Evolutionary conservation across 2,113 vertebrate species (phyloP).

Genomic region (Labeo catla): DNA sequence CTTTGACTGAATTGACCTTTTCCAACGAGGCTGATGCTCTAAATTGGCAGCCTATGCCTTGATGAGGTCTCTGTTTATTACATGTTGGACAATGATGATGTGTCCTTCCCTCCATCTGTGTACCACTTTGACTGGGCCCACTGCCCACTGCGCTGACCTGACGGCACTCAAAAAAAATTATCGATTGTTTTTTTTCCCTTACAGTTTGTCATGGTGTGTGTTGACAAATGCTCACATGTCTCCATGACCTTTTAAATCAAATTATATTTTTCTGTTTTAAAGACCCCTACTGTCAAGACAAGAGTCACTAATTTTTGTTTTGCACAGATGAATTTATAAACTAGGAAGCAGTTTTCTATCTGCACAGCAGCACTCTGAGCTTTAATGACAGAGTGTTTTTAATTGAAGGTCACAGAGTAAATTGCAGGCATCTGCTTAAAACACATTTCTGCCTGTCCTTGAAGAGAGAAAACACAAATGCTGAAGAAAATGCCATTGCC

Average conservation of each 20-base stretch:
- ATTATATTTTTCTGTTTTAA: background rate
- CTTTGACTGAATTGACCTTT: background rate
- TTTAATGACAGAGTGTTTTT: slow-evolving; percentile 6
- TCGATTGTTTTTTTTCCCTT: background rate
- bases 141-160: background rate
- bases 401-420: slow-evolving; percentile 27
- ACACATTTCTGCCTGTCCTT: background rate
- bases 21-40: background rate
- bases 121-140: background rate
- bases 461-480: slow-evolving; percentile 4
- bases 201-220: background rate
- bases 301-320: background rate
- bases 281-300: background rate
- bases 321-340: background rate
- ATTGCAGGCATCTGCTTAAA: slow-evolving; percentile 13
- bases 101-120: background rate
- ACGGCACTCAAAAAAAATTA: background rate
- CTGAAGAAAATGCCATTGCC: background rate
- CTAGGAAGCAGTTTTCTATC: background rate
- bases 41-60: background rate
- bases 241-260: background rate
- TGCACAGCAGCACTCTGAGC: background rate
- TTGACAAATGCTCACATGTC: background rate
- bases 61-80: background rate
- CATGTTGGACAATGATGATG: background rate